A percentile compares a stretch with the other conserved stretches of the same genome.
Conservation (phyloP, 2,888 invertebrate species). For the Fabriciana adippe region DNA sequence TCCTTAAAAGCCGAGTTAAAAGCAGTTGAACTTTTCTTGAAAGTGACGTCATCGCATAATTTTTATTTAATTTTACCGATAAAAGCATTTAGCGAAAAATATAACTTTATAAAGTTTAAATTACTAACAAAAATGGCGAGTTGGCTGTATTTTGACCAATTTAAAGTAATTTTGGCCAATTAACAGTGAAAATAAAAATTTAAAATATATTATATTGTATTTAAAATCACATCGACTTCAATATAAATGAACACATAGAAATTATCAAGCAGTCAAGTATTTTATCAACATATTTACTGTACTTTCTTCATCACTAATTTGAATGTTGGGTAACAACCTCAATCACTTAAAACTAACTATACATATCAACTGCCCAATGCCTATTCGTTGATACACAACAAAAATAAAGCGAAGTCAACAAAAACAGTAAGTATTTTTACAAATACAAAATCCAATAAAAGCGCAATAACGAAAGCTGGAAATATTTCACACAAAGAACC, state of each 20-base stretch:
- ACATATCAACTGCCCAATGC: no score
- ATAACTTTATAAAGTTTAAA: conserved; percentile 16
- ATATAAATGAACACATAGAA: no score
- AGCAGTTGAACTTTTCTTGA: conserved; percentile 12
- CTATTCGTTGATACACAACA: no score
- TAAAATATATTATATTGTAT: no score
- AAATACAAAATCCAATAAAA: conserved; percentile 8
- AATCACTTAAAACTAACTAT: no score
- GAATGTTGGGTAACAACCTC: no score
- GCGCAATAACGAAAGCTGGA: conserved; percentile 8
- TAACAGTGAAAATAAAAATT: background rate
- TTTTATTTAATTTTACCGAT: conserved; percentile 19
- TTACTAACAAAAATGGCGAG: conserved; percentile 13
- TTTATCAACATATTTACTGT: no score
- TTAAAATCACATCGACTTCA: no score
- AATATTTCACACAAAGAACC: conserved; percentile 16
- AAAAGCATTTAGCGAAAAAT: conserved; percentile 15
- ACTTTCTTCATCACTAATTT: no score
- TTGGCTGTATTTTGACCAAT: conserved; percentile 5
- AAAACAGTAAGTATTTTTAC: conserved; percentile 7
- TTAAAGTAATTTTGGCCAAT: background rate
- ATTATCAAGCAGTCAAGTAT: no score
- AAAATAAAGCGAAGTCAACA: conserved; percentile 8
- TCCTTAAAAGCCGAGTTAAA: conserved; percentile 15
- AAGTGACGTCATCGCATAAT: conserved; percentile 5